Evolutionary conservation across 1,140 invertebrate species (phyloP).

Genomic region (Laodelphax striatellus): DNA sequence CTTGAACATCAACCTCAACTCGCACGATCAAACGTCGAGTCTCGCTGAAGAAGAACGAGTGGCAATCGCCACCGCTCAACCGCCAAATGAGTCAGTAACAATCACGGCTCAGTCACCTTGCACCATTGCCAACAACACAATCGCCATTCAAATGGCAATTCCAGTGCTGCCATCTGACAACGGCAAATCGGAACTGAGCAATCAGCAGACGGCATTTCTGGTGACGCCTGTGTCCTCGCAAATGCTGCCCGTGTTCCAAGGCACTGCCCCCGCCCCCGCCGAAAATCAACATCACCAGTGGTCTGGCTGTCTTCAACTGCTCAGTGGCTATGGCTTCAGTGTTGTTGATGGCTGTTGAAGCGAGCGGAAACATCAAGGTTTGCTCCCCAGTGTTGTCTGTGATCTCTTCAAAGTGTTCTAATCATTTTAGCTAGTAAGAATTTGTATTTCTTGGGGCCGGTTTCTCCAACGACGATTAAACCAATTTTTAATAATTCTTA

Average conservation of each 20-base stretch:
- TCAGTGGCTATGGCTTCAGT: too few relatives aligned
- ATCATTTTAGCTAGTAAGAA: too few relatives aligned
- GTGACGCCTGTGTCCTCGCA: conserved; percentile 48
- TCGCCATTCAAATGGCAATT: conserved; percentile 25
- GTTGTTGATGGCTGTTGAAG: too few relatives aligned
- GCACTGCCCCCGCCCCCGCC: neutral
- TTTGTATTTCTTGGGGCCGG: too few relatives aligned
- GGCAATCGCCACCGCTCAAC: neutral
- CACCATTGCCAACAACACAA: conserved; percentile 34
- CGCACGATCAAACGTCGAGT: neutral
- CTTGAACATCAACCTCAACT: neutral
- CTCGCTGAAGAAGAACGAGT: neutral
- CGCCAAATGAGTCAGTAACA: conserved; percentile 37
- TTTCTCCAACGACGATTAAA: too few relatives aligned
- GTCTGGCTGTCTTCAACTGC: too few relatives aligned
- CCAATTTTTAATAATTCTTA: too few relatives aligned
- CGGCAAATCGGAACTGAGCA: conserved; percentile 16
- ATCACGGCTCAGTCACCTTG: conserved; percentile 32
- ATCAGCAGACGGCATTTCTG: conserved; percentile 43
- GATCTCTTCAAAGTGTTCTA: too few relatives aligned
- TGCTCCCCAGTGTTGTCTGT: too few relatives aligned
- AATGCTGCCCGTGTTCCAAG: conserved; percentile 38
- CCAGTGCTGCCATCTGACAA: conserved; percentile 20
- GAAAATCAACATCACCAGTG: neutral
- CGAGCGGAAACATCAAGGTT: too few relatives aligned